phyloP scores from a whole-genome alignment of 2,797 vertebrate genomes.

The Cuniculus paca region DNA sequence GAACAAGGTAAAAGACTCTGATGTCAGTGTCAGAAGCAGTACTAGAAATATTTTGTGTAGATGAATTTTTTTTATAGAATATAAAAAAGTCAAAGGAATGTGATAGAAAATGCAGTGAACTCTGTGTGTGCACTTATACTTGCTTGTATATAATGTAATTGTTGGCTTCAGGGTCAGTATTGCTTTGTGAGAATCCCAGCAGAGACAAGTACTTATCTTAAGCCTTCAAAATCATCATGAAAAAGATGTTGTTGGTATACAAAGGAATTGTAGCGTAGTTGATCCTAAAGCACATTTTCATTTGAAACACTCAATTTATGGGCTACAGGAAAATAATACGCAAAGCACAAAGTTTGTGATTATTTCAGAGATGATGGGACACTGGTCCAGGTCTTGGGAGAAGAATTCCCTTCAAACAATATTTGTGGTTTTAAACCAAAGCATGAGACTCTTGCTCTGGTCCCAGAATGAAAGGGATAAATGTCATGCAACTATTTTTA shows the following conservation, averaged over 20 bases:
- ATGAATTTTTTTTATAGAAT: neutral
- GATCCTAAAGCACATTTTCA: neutral
- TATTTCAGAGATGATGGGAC: neutral
- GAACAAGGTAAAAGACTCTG: slow-evolving; percentile 44
- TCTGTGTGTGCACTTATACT: neutral
- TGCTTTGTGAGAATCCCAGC: neutral
- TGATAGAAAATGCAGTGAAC: neutral
- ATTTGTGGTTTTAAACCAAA: neutral
- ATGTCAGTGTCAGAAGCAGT: neutral
- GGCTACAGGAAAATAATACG: neutral
- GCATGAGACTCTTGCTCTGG: neutral
- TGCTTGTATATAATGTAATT: neutral
- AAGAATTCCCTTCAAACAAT: slow-evolving; percentile 5
- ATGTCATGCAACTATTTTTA: neutral
- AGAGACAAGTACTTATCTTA: neutral
- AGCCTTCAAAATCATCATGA: neutral
- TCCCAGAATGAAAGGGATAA: neutral
- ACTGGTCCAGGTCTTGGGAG: neutral
- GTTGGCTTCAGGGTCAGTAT: neutral
- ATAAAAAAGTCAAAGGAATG: neutral
- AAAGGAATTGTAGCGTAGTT: neutral
- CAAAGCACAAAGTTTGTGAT: neutral
- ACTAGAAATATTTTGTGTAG: neutral
- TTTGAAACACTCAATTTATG: too few species aligned
- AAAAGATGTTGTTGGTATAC: neutral